Conservation (phyloP, 2,888 invertebrate genomes). For the Gastracanthus pulcherrimus region DNA sequence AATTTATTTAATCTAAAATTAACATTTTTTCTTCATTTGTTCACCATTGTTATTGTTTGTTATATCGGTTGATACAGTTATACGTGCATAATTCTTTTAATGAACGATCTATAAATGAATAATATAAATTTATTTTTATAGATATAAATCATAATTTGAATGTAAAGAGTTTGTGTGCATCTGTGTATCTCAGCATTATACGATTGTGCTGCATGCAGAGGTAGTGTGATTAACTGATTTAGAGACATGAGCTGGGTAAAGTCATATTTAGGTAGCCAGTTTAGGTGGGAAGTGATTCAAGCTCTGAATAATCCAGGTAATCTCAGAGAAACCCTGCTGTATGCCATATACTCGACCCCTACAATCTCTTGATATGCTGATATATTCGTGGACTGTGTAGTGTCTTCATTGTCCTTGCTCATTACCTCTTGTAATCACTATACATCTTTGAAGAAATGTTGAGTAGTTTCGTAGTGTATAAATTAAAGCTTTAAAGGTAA, state of each 20-base stretch:
- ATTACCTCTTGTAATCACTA: not conserved
- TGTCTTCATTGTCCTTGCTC: not conserved
- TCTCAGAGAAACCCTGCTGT: not conserved
- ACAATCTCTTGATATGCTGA: not conserved
- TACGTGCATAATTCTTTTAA: too few species aligned
- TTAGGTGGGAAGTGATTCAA: slow-evolving; percentile 4
- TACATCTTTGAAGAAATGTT: too few species aligned
- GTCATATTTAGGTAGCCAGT: not conserved
- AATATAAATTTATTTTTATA: not conserved
- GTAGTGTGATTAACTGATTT: not conserved
- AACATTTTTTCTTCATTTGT: too few species aligned
- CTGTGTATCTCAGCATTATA: not conserved
- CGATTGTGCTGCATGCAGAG: not conserved
- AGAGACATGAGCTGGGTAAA: not conserved
- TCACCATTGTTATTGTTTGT: too few species aligned
- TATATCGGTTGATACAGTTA: too few species aligned
- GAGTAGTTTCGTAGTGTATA: too few species aligned
- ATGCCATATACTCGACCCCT: not conserved
- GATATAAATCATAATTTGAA: not conserved
- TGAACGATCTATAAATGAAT: too few species aligned
- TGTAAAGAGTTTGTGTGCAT: not conserved
- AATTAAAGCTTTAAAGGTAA: too few species aligned
- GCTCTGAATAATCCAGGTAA: slow-evolving; percentile 1
- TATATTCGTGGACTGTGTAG: not conserved
- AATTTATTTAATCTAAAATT: too few species aligned